A percentile compares a stretch with the other conserved stretches of the same genome.
phyloP scores from a whole-genome alignment of 2,113 vertebrate genomes.

The Erinaceus europaeus region DNA sequence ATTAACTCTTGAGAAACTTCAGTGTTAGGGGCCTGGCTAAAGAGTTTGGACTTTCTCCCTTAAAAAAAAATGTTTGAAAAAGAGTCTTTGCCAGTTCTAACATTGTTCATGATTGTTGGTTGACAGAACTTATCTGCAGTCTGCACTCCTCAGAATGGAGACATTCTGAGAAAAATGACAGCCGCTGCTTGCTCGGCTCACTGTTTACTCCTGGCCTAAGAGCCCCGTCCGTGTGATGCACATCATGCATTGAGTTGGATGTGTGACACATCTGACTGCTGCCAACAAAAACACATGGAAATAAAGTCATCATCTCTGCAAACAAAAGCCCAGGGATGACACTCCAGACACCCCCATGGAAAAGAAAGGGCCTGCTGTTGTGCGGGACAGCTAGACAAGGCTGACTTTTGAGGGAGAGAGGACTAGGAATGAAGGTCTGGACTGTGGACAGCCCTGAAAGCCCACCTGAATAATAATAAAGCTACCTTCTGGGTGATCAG shows the following conservation, averaged over 20 bases:
- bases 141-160: constrained; percentile 67
- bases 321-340: constrained; percentile 19
- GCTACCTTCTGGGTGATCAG: not conserved
- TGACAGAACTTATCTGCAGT: constrained; percentile 65
- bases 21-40: constrained; percentile 29
- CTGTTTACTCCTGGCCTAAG: constrained; percentile 63
- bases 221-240: constrained; percentile 54
- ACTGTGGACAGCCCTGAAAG: not conserved
- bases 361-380: not conserved
- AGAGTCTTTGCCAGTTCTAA: constrained; percentile 48
- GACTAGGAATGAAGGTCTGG: not conserved
- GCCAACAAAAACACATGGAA: constrained; percentile 67
- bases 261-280: constrained; percentile 53
- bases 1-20: constrained; percentile 23
- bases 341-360: not conserved
- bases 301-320: constrained; percentile 50
- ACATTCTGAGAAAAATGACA: constrained; percentile 72
- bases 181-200: constrained; percentile 42
- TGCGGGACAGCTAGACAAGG: not conserved
- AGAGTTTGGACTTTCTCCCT: constrained; percentile 40
- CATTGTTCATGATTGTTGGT: constrained; percentile 41
- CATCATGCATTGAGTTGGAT: constrained; percentile 51
- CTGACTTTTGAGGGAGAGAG: not conserved
- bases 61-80: constrained; percentile 51
- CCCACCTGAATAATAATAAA: not conserved